Base-by-base conservation (phyloP, 1,140 invertebrate species). In the Sycophila sp. region DNA sequence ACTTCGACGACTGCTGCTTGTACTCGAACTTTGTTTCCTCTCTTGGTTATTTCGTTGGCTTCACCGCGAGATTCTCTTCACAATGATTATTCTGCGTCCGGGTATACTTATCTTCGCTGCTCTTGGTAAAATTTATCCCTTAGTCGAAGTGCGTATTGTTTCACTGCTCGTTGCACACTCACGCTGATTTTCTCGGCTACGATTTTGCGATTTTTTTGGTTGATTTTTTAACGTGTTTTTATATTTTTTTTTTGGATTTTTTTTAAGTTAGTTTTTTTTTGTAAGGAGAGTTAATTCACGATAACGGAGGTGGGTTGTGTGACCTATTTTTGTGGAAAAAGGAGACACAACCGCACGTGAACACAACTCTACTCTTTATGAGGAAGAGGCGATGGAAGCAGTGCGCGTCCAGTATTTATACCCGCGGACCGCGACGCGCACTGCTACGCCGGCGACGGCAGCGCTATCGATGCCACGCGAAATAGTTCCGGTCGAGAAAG, bases 221-320 rank as follows among this genome's bases (percentile, higher is more conserved):
- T 81, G 62, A 65, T 72, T 77, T 82, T 83, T 82, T 84, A 73
- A 42, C 59, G 60, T 64, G 58, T 87, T 87, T 86, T 85, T 78
- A 75, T 77, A 79, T 80, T 85, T 86, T 81, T 91, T 91, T 91
- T n/a, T n/a, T n/a, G n/a, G 88, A 85, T 81, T 81, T 88, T 90
- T 91, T 91, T 89, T n/a, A n/a, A 83, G 82, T 80, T n/a, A 66
- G 75, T 80, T 87, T 87, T 84, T 88, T 87, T 91, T 92, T 92
- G 90, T 91, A n/a, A 89, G 88, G 86, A 89, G 88, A 89, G 89
- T 92, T 92, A 91, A 89, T 90, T 90, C 90, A 91, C 90, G 89
- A 90, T 71, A 59, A 90, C 90, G 88, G 85, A 86, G 86, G 90
- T 92, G 90, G 91, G 91, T 93, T 93, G 92, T 93, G 92, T 92